Percentiles rank a stretch among this genome's conserved stretches.
These are phyloP conservation scores for Ormyrus thymus DNA, from an alignment of 2,888 invertebrate genomes.

Conservation along the genomic window DNA sequence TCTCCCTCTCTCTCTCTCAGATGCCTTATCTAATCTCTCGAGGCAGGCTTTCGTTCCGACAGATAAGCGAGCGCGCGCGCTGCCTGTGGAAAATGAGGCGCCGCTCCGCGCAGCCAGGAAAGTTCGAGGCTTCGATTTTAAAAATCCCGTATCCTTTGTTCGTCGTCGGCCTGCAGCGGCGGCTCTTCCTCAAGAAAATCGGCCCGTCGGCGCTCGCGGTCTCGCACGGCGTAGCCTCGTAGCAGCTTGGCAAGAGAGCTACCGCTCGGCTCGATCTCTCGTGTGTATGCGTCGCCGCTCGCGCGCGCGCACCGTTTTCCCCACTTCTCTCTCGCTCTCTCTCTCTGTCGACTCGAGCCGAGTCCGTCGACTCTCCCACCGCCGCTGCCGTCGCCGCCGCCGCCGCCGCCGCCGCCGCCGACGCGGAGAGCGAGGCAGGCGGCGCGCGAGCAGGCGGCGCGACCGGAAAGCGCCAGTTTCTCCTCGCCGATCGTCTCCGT, in stretches of 20 bases:
- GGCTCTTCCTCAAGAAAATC: slow-evolving; percentile 26
- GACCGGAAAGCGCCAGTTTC: slow-evolving; percentile 73
- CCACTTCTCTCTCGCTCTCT: slow-evolving; percentile 17
- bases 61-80: too few relatives aligned
- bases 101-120: too few relatives aligned
- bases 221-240: slow-evolving; percentile 2
- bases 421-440: not conserved
- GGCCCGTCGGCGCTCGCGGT: slow-evolving; percentile 36
- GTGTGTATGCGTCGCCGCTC: slow-evolving; percentile 9
- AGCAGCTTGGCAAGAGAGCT: too few relatives aligned
- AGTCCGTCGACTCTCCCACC: slow-evolving; percentile 20
- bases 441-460: slow-evolving; percentile 61
- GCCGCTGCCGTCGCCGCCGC: slow-evolving; percentile 22
- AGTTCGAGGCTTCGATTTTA: too few relatives aligned
- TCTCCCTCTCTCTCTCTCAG: too few relatives aligned
- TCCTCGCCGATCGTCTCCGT: slow-evolving; percentile 70
- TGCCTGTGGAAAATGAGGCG: too few relatives aligned
- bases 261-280: too few relatives aligned
- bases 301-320: slow-evolving; percentile 17
- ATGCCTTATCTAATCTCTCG: too few relatives aligned
- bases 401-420: slow-evolving; percentile 24
- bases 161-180: too few relatives aligned
- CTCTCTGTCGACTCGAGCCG: slow-evolving; percentile 22
- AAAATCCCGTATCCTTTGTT: too few relatives aligned
- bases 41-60: too few relatives aligned